Percentiles rank a stretch among this genome's conserved stretches.
Conservation (phyloP, 2,888 invertebrate species). For the Noctuana brunneofusca region DNA sequence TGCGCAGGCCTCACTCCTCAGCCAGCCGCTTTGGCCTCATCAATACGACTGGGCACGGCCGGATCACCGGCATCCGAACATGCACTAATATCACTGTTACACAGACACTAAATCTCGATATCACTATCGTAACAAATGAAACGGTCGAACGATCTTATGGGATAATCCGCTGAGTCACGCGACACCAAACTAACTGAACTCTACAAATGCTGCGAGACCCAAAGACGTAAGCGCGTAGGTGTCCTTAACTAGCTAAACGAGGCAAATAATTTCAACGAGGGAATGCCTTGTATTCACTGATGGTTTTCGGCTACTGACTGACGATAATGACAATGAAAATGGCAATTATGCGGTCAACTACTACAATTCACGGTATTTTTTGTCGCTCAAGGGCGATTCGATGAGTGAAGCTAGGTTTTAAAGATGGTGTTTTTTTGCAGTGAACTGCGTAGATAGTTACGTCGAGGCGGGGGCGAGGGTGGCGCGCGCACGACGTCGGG, state of each 20-base stretch:
- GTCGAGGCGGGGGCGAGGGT: conserved; percentile 55
- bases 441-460: conserved; percentile 75
- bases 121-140: conserved; percentile 57
- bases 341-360: conserved; percentile 30
- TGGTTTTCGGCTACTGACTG: conserved; percentile 49
- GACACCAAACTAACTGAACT: conserved; percentile 56
- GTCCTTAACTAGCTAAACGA: conserved; percentile 69
- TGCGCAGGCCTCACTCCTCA: conserved; percentile 59
- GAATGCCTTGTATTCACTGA: conserved; percentile 47
- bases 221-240: conserved; percentile 66
- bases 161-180: conserved; percentile 78
- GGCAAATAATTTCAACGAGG: conserved; percentile 35
- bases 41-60: conserved; percentile 61
- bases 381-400: conserved; percentile 61
- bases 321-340: conserved; percentile 44
- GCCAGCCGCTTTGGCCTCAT: conserved; percentile 70
- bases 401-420: conserved; percentile 53
- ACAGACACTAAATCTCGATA: conserved; percentile 50
- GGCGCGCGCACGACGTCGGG: conserved; percentile 73
- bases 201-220: conserved; percentile 52
- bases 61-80: conserved; percentile 80
- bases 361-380: conserved; percentile 51
- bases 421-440: conserved; percentile 65
- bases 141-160: conserved; percentile 60
- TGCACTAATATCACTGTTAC: conserved; percentile 53